Percentiles rank a stretch among this genome's conserved stretches.
phyloP scores from a whole-genome alignment of 2,888 invertebrate species.

The Bursaphelenchus okinawaensis region DNA sequence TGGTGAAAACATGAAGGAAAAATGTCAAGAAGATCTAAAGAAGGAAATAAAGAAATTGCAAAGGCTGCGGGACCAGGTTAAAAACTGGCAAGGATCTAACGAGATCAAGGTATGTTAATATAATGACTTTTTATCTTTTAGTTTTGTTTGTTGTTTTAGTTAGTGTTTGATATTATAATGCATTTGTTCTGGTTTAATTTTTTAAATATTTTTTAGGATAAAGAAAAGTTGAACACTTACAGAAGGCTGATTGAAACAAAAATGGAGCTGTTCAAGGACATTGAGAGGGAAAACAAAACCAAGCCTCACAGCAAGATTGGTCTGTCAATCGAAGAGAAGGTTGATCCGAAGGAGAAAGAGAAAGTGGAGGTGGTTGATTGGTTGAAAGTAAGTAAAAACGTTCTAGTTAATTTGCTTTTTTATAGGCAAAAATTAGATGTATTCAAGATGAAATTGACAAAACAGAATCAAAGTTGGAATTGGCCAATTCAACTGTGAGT shows the following conservation, averaged over 20 bases:
- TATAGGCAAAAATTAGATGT: constrained; percentile 63
- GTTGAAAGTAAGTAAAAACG: constrained; percentile 66
- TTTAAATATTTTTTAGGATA: constrained; percentile 67
- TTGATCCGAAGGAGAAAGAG: constrained; percentile 96
- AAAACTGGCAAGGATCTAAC: constrained; percentile 98
- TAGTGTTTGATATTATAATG: background rate
- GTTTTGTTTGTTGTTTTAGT: background rate
- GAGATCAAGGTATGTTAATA: constrained; percentile 74
- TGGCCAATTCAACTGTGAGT: constrained; percentile 27
- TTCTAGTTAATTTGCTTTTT: constrained; percentile 23
- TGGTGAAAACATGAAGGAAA: constrained; percentile 52
- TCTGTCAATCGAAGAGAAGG: constrained; percentile 83
- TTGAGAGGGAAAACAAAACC: constrained; percentile 98
- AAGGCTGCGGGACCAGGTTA: constrained; percentile 98
- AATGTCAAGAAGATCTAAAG: constrained; percentile 74
- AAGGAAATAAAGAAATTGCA: constrained; percentile 99
- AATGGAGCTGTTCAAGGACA: constrained; percentile 99
- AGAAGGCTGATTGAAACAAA: constrained; percentile 94
- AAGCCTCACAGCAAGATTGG: constrained; percentile 99
- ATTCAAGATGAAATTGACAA: constrained; percentile 44
- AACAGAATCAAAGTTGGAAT: constrained; percentile 40
- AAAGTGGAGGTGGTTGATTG: constrained; percentile 88
- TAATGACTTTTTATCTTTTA: background rate
- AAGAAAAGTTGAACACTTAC: constrained; percentile 90
- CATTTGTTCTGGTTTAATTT: background rate